Percentiles rank a stretch among this genome's conserved stretches.
Conservation (phyloP, 2,113 vertebrate species). For the Machaerirhynchus nigripectus region DNA sequence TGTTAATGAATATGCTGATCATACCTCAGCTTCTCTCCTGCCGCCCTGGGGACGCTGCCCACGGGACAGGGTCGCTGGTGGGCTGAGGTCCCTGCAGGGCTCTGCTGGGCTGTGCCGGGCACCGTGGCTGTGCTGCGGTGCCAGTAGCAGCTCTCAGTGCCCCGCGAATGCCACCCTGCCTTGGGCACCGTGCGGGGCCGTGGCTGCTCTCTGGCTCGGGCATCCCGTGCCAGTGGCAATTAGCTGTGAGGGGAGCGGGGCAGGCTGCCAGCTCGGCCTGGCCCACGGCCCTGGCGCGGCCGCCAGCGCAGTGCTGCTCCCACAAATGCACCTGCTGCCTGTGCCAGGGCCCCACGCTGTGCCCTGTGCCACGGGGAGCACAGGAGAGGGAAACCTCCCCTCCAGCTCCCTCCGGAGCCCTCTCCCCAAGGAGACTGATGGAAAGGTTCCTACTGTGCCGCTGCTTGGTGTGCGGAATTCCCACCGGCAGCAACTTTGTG, state of each 20-base stretch:
- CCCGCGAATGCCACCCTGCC: background rate
- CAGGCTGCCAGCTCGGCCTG: background rate
- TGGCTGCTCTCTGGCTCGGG: background rate
- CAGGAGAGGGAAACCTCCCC: background rate
- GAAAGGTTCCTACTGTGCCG: background rate
- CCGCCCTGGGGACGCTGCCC: rapidly evolving
- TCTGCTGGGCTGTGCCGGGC: background rate
- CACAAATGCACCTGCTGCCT: background rate
- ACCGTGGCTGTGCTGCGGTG: rapidly evolving
- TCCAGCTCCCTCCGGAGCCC: background rate
- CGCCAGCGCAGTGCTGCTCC: background rate
- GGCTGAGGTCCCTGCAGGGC: background rate
- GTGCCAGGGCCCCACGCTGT: rapidly evolving
- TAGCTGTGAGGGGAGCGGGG: background rate
- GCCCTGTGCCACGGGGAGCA: background rate
- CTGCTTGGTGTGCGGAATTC: rapidly evolving
- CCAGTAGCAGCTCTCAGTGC: background rate
- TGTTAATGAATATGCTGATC: background rate
- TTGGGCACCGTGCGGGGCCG: rapidly evolving
- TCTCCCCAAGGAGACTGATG: background rate
- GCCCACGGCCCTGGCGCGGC: background rate
- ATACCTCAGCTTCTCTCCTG: background rate
- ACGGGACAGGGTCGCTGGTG: rapidly evolving
- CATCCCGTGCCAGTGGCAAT: background rate
- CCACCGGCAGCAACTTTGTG: background rate